Percentiles rank a stretch among this genome's conserved stretches.
phyloP scores from a whole-genome alignment of 2,888 invertebrate species.

The Andricus curvator region DNA sequence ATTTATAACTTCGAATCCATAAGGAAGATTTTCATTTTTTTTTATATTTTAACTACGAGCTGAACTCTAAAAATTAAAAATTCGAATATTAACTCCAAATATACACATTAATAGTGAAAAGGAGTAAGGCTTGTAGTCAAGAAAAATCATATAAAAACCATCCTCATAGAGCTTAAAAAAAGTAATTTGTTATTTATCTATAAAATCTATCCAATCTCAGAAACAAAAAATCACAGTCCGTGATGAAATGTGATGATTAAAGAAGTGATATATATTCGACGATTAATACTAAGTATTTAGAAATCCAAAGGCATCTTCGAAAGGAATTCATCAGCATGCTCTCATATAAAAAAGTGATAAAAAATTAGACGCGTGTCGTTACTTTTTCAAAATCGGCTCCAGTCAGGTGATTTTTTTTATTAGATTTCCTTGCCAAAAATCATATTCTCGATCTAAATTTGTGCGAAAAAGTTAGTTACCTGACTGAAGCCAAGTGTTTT shows the following conservation, averaged over 20 bases:
- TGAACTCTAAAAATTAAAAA: constrained; percentile 5
- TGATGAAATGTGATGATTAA: background rate
- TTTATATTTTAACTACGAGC: background rate
- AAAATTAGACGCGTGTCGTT: constrained; percentile 22
- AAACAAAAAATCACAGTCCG: background rate
- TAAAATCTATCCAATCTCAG: background rate
- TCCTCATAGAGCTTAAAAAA: background rate
- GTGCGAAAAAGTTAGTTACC: background rate
- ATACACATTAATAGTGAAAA: background rate
- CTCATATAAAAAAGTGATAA: constrained; percentile 4
- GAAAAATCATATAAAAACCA: background rate
- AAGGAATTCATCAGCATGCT: constrained; percentile 16
- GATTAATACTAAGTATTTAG: constrained; percentile 13
- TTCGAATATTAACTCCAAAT: background rate
- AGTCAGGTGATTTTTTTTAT: background rate
- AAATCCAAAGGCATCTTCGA: constrained; percentile 36
- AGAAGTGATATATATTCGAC: constrained; percentile 38
- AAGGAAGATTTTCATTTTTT: background rate
- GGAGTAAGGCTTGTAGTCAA: constrained; percentile 13
- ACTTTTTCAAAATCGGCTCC: background rate
- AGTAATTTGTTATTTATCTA: background rate
- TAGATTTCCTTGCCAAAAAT: background rate
- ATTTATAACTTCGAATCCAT: background rate
- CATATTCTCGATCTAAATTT: background rate
- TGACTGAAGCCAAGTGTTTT: constrained; percentile 1